A percentile compares a stretch with the other conserved stretches of the same genome.
phyloP scores from a whole-genome alignment of 2,113 vertebrate species.

The Callithrix jacchus region DNA sequence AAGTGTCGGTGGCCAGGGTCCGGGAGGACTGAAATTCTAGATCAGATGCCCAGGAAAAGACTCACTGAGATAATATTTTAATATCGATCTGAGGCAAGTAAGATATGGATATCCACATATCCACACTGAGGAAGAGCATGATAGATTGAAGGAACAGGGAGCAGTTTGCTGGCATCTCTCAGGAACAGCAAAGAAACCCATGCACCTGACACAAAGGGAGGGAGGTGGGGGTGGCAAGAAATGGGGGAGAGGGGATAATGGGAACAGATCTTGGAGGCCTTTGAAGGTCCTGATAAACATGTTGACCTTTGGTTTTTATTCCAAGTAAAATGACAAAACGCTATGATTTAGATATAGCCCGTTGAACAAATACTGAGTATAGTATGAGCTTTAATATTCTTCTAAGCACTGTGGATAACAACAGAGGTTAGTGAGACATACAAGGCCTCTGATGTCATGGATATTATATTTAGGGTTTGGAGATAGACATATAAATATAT shows the following conservation, averaged over 20 bases:
- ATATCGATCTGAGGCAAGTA: background rate
- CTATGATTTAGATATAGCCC: background rate
- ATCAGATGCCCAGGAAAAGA: background rate
- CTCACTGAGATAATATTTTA: background rate
- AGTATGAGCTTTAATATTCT: background rate
- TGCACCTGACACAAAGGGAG: background rate
- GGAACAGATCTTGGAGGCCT: background rate
- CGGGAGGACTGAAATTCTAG: background rate
- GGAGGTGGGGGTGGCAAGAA: no score
- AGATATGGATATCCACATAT: background rate
- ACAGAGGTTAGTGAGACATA: background rate
- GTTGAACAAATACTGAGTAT: background rate
- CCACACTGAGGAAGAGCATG: background rate
- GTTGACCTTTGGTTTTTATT: background rate
- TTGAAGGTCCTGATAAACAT: background rate
- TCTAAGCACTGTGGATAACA: background rate
- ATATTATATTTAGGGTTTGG: background rate
- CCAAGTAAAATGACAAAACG: background rate
- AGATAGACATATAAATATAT: background rate
- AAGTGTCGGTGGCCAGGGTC: no score
- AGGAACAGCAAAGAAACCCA: background rate
- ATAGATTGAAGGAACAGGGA: background rate
- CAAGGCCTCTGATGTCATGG: background rate
- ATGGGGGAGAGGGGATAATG: rapidly evolving
- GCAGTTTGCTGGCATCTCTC: background rate